Base-by-base conservation (phyloP, 2,797 vertebrate genomes). In the Mormyrus hasselquistii region DNA sequence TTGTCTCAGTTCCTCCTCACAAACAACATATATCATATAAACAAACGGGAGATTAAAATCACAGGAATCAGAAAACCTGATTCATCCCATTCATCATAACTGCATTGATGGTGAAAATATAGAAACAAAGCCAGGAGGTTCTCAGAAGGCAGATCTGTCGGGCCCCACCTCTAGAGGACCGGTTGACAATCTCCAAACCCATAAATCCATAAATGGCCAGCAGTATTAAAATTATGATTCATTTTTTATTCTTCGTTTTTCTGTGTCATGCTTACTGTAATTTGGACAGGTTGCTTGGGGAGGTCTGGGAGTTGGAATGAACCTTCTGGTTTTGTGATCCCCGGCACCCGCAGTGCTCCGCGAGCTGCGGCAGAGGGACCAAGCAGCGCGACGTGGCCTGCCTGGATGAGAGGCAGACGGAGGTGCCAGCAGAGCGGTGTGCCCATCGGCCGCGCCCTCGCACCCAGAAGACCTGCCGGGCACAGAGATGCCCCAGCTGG, bases 281-380 rank as follows among this genome's bases (percentile, higher is more conserved):
- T 79, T 6, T 79, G 38, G 34, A 44, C 34, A 79, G 38, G 73
- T 7, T 19, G 34, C 10, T 76, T 19, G 73, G 73, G 38, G 73
- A 7, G 65, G 65, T 14, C 25, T 69, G 65, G 25, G 65, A 34
- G 29, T 44, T 41, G 73, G 34, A n/a, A 79, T 79, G 16, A 79
- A 19, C 38, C 0, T 7, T 44, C 12, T 1, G 29, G 12, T 79
- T 44, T 79, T 44, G 14, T 79, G 73, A 79, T 8, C 73, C 38
- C 73, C 38, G 38, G 5, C 14, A 1, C 91, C 91, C 92, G 38
- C 92, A 99, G 98, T 99, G 98, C 90, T 98, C 98, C 88, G 97
- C 97, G 92, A 97, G 96, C 89, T 99, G 98, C 93, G 98, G 98
- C 41, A 97, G 95, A 87, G 98, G 98, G 82, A 94, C 95, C 92